Conservation (phyloP, 2,113 vertebrate species). For the Percina caprodes region DNA sequence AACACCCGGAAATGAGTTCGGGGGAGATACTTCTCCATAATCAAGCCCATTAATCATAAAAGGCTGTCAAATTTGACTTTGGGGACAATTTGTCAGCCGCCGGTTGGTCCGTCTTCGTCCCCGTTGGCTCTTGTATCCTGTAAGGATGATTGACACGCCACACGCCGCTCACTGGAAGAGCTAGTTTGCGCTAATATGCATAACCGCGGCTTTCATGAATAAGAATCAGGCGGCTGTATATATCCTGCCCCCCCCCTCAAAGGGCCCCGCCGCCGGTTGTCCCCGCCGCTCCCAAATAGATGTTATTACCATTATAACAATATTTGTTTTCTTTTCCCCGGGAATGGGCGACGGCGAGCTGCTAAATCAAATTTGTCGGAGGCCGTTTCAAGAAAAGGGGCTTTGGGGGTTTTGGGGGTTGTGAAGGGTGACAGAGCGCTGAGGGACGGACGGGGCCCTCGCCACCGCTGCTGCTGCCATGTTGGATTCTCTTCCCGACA, state of each 20-base stretch:
- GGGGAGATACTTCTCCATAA: slow-evolving; percentile 83
- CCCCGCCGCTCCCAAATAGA: slow-evolving; percentile 84
- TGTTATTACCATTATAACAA: slow-evolving; percentile 89
- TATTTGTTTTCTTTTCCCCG: slow-evolving; percentile 86
- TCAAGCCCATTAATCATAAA: slow-evolving; percentile 89
- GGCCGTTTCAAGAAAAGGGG: too few species aligned
- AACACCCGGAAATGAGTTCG: slow-evolving; percentile 82
- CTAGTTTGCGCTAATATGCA: slow-evolving; percentile 87
- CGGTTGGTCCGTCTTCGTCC: too few species aligned
- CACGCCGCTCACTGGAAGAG: slow-evolving; percentile 82
- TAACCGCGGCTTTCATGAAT: slow-evolving; percentile 87
- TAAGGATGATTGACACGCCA: slow-evolving; percentile 88
- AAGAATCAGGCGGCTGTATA: slow-evolving; percentile 81
- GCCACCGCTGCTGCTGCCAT: too few species aligned
- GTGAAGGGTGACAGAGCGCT: too few species aligned
- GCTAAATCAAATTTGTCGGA: too few species aligned
- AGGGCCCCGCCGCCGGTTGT: slow-evolving; percentile 76
- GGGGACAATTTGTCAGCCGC: slow-evolving; percentile 89
- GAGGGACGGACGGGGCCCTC: too few species aligned
- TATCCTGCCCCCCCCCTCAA: too few species aligned
- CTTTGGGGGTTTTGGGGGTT: too few species aligned
- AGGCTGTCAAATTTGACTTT: slow-evolving; percentile 89
- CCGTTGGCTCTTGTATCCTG: slow-evolving; percentile 78
- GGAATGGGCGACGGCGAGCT: too few species aligned
- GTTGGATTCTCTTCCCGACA: too few species aligned